Base-by-base conservation (phyloP, 2,888 invertebrate genomes). In the Cephonodes hylas region DNA sequence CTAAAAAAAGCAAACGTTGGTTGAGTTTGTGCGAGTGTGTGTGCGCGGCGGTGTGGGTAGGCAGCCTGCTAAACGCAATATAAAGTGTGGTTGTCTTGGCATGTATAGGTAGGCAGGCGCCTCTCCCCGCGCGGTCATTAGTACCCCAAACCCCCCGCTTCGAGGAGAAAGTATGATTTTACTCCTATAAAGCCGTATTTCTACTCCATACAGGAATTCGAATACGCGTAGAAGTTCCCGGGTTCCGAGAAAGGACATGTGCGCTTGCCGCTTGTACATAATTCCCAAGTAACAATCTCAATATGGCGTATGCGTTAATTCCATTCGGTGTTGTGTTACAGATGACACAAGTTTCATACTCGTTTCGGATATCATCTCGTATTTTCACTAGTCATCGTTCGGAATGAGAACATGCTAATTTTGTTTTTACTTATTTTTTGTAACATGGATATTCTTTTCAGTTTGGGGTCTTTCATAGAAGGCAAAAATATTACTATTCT, bases 161-260 rank as follows among this genome's bases (percentile, higher is more conserved):
- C 83, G 85, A 85, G 84, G 91, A 91, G 91, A 92, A 92, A 92
- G 91, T 92, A 91, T 91, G 92, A 92, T 91, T 92, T 91, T 91
- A 89, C 91, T 91, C 91, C 90, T 88, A 91, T 91, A 92, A 92
- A 91, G 91, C 91, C 89, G 91, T 91, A 92, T 91, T 92, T 91
- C 92, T 91, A 91, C 91, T 91, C 86, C 91, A 91, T 91, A 91
- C 89, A 90, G 91, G 90, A 91, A 92, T 92, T 90, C 89, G 88
- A 91, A 88, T 89, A 86, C 86, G 89, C 73, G 75, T 80, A 80
- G 83, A 89, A 90, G 86, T 88, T 89, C 85, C 83, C 86, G 85
- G 85, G 84, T 83, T 84, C 84, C 81, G 81, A 82, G 85, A 86
- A 84, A 88, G 89, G 91, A 91, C 89, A 89, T 88, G 89, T 87